These are phyloP conservation scores for Lagocephalus sceleratus DNA, from an alignment of 2,797 vertebrate genomes.

Conservation along the genomic window DNA sequence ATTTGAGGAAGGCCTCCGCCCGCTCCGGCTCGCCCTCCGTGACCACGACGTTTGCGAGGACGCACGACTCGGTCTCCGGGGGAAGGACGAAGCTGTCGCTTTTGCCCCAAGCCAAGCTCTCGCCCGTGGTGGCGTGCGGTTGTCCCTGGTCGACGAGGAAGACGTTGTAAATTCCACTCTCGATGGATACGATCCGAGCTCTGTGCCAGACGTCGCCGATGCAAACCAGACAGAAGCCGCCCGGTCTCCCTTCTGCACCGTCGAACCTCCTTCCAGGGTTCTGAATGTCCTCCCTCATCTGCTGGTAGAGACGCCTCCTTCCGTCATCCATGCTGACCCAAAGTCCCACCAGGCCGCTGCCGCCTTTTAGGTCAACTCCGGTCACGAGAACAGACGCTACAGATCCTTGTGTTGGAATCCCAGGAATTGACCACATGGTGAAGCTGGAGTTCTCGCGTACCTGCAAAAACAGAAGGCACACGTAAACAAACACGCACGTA, in stretches of 20 bases:
- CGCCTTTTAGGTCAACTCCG: conserved; percentile 72
- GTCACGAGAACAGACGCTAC: conserved; percentile 73
- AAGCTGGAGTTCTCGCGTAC: conserved; percentile 16
- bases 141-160: conserved; percentile 86
- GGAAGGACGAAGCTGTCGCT: conserved; percentile 80
- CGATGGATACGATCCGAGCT: conserved; percentile 76
- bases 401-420: conserved; percentile 65
- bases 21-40: conserved; percentile 67
- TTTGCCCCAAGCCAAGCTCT: conserved; percentile 73
- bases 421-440: conserved; percentile 70
- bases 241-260: conserved; percentile 62
- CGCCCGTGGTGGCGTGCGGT: conserved; percentile 36
- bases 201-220: conserved; percentile 79
- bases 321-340: conserved; percentile 79
- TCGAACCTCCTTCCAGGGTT: conserved; percentile 57
- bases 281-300: conserved; percentile 75
- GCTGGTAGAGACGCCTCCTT: conserved; percentile 65
- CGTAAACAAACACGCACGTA: too few relatives aligned
- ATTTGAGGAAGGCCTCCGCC: conserved; percentile 76
- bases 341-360: conserved; percentile 76
- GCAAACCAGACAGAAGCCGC: conserved; percentile 78
- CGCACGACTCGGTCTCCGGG: conserved; percentile 81
- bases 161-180: conserved; percentile 63
- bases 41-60: conserved; percentile 78
- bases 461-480: conserved; percentile 32